Evolutionary conservation across 2,888 invertebrate genomes (phyloP).

Genomic region (Tyria jacobaeae): DNA sequence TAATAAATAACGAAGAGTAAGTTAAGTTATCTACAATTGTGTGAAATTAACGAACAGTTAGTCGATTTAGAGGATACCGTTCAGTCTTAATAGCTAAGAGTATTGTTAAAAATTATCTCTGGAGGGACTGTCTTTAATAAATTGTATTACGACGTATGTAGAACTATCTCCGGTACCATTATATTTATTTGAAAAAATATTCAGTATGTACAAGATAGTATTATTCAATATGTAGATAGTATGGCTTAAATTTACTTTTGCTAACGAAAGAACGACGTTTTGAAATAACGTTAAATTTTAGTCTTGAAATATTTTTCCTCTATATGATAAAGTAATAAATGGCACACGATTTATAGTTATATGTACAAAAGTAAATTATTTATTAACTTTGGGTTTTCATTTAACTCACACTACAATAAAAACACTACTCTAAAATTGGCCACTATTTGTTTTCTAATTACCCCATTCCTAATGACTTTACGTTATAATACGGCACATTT

Average conservation of each 20-base stretch:
- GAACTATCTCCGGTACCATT: conserved; percentile 68
- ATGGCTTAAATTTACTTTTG: conserved; percentile 56
- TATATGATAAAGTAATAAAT: conserved; percentile 56
- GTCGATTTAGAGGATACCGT: conserved; percentile 70
- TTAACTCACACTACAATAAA: too few relatives aligned
- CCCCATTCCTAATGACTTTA: conserved; percentile 53
- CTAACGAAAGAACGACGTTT: conserved; percentile 49
- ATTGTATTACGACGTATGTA: conserved; percentile 71
- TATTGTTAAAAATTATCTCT: conserved; percentile 78
- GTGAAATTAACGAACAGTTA: conserved; percentile 53
- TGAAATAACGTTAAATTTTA: conserved; percentile 67
- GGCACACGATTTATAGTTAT: conserved; percentile 57
- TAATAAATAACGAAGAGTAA: conserved; percentile 49
- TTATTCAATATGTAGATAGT: too few relatives aligned
- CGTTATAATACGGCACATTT: conserved; percentile 60
- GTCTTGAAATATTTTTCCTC: conserved; percentile 35
- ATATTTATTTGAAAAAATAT: conserved; percentile 74
- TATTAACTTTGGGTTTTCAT: conserved; percentile 57
- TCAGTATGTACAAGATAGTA: conserved; percentile 65
- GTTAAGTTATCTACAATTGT: conserved; percentile 45
- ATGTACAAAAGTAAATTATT: conserved; percentile 37
- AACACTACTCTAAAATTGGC: conserved; percentile 66
- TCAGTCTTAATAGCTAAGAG: conserved; percentile 84
- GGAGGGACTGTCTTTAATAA: conserved; percentile 81
- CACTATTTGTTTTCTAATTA: conserved; percentile 57